Evolutionary conservation across 2,797 vertebrate species (phyloP).

Genomic region (Megaceryle alcyon): DNA sequence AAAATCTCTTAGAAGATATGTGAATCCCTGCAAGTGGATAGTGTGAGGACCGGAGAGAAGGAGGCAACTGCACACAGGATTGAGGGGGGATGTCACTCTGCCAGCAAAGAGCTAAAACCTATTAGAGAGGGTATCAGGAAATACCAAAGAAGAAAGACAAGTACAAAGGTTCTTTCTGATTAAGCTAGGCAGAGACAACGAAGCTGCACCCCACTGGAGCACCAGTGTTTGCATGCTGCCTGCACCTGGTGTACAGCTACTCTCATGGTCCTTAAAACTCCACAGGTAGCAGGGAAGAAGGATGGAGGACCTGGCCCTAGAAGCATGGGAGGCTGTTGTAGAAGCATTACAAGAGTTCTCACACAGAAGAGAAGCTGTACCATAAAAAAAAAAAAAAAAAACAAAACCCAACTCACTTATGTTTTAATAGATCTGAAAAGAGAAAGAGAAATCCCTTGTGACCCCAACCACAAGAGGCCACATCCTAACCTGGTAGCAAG

Average conservation of each 20-base stretch:
- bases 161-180: conserved; percentile 15
- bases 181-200: not conserved
- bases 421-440: not conserved
- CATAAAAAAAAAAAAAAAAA: not conserved
- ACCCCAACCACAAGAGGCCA: not conserved
- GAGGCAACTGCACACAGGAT: not conserved
- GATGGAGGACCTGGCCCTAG: not conserved
- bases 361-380: not conserved
- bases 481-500: not conserved
- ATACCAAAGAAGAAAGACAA: conserved; percentile 14
- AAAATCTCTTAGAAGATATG: not conserved
- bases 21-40: not conserved
- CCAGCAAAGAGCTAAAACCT: not conserved
- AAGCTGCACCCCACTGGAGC: not conserved
- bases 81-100: not conserved
- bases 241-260: not conserved
- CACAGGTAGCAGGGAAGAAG: not conserved
- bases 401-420: not conserved
- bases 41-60: not conserved
- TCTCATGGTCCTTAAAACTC: not conserved
- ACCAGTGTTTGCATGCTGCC: not conserved
- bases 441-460: not conserved
- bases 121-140: not conserved
- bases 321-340: not conserved
- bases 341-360: not conserved